Percentiles rank a stretch among this genome's conserved stretches.
Conservation (phyloP, 2,113 vertebrate species). For the Synchiropus splendidus region DNA sequence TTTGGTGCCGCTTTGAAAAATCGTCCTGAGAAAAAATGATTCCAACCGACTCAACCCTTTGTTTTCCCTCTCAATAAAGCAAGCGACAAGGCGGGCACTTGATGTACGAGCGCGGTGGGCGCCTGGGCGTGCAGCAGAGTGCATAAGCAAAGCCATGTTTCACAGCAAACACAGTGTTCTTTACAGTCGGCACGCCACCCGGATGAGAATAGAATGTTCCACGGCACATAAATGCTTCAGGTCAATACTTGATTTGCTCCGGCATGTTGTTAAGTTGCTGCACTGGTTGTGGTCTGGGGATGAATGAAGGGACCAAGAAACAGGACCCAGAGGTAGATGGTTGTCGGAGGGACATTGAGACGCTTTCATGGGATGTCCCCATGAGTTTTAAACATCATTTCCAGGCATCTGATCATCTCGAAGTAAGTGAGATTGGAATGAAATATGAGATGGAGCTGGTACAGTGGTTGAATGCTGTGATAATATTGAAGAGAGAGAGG, state of each 20-base stretch:
- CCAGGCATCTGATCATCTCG: too few relatives aligned
- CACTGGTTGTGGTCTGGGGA: constrained; percentile 77
- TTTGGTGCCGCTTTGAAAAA: constrained; percentile 89
- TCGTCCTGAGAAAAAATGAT: constrained; percentile 92
- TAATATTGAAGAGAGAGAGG: too few relatives aligned
- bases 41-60: constrained; percentile 92
- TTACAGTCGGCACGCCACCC: constrained; percentile 82
- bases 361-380: too few relatives aligned
- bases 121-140: constrained; percentile 71
- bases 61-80: constrained; percentile 99
- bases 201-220: constrained; percentile 94
- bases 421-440: too few relatives aligned
- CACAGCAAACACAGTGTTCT: constrained; percentile 85
- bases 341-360: too few relatives aligned
- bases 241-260: constrained; percentile 95
- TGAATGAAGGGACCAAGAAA: constrained; percentile 78
- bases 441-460: too few relatives aligned
- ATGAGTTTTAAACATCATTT: too few relatives aligned
- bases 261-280: constrained; percentile 80
- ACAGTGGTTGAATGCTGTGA: too few relatives aligned
- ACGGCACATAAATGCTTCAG: constrained; percentile 88
- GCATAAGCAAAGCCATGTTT: constrained; percentile 95
- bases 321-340: constrained; percentile 40
- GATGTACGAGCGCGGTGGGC: constrained; percentile 87
- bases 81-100: constrained; percentile 80